A percentile compares a stretch with the other conserved stretches of the same genome.
phyloP scores from a whole-genome alignment of 2,797 vertebrate species.

The Neomorphus geoffroyi region DNA sequence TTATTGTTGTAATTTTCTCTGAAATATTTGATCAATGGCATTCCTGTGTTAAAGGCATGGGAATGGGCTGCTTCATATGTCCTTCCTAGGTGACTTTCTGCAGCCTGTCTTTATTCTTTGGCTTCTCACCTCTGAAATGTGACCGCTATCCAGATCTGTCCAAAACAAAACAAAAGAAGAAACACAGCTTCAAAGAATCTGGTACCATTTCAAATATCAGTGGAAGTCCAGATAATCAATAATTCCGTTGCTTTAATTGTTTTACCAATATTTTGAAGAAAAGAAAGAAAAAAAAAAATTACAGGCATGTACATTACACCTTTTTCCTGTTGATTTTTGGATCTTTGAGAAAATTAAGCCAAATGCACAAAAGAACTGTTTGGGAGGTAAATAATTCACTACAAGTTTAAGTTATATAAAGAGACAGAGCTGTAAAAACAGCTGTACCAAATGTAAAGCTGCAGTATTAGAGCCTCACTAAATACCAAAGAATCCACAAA shows the following conservation, averaged over 20 bases:
- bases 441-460: not conserved
- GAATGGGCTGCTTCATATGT: not conserved
- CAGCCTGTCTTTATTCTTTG: not conserved
- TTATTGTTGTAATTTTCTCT: not conserved
- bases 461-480: not conserved
- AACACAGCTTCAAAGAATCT: not conserved
- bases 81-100: not conserved
- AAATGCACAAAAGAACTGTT: not conserved
- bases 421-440: not conserved
- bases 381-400: not conserved
- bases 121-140: not conserved
- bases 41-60: not conserved
- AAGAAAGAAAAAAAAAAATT: too few species aligned
- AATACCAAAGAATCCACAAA: not conserved
- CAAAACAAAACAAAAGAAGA: not conserved
- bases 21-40: not conserved
- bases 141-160: not conserved
- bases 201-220: not conserved
- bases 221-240: not conserved
- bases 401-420: not conserved
- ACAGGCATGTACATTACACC: fast-evolving
- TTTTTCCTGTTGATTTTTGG: not conserved
- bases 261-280: not conserved
- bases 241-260: fast-evolving
- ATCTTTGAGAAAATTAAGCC: not conserved